Conservation (phyloP, 2,888 invertebrate species). For the Eupithecia dodoneata region DNA sequence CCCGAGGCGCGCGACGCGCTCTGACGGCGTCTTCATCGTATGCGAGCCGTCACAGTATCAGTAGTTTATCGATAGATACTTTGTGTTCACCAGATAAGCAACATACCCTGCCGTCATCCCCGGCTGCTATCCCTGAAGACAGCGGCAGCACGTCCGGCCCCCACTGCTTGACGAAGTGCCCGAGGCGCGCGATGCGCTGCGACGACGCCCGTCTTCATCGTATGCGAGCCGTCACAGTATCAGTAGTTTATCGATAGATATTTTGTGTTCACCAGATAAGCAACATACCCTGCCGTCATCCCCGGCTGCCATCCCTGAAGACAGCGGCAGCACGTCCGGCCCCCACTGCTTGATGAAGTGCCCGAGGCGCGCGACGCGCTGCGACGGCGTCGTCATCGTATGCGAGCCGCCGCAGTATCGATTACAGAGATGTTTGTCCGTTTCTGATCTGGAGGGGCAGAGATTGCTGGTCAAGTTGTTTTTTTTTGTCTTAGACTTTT, state of each 20-base stretch:
- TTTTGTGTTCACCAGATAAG: background rate
- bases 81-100: background rate
- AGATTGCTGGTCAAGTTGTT: background rate
- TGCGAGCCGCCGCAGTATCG: conserved; percentile 92
- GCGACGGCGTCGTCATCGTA: conserved; percentile 88
- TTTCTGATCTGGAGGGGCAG: conserved; percentile 58
- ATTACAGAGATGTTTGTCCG: conserved; percentile 84
- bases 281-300: conserved; percentile 74
- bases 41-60: conserved; percentile 92
- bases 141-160: conserved; percentile 85
- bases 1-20: conserved; percentile 86
- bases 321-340: conserved; percentile 83
- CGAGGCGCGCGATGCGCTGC: conserved; percentile 87
- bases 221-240: conserved; percentile 92
- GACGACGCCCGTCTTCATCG: conserved; percentile 88
- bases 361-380: conserved; percentile 86
- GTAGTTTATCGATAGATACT: conserved; percentile 50
- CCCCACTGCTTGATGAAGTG: conserved; percentile 88
- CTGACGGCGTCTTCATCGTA: conserved; percentile 88
- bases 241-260: conserved; percentile 72
- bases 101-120: conserved; percentile 74
- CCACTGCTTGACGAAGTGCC: conserved; percentile 87
- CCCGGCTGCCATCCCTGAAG: conserved; percentile 71
- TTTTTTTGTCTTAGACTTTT: background rate
- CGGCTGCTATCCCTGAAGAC: conserved; percentile 71